These are phyloP conservation scores for Ceratosolen fusciceps DNA, from an alignment of 1,140 invertebrate species.

Conservation along the genomic window DNA sequence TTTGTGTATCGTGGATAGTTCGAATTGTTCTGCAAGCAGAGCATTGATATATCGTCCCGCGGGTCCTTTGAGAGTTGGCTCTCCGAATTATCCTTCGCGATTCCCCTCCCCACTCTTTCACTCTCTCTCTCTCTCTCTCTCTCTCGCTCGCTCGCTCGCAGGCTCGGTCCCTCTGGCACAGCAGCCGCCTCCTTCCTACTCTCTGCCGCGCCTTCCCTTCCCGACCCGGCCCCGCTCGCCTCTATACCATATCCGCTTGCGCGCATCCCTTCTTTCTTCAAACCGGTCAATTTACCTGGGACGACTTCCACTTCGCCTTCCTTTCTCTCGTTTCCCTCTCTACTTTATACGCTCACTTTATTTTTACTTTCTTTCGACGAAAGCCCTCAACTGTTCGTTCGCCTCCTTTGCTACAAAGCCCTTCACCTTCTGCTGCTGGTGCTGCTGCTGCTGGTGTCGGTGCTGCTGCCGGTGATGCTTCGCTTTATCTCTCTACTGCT, in stretches of 20 bases:
- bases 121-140: background rate
- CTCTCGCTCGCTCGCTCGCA: slow-evolving; percentile 3
- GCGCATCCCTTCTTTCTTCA: background rate
- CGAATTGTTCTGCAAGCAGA: slow-evolving; percentile 71
- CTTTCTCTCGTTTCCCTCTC: slow-evolving; percentile 15
- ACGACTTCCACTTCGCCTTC: slow-evolving; percentile 54
- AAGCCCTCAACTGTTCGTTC: slow-evolving; percentile 18
- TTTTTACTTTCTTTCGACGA: slow-evolving; percentile 46
- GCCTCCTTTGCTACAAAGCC: slow-evolving; percentile 11
- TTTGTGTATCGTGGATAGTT: slow-evolving; percentile 73
- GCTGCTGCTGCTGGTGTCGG: slow-evolving; percentile 6
- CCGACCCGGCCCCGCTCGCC: background rate
- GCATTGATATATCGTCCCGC: slow-evolving; percentile 73
- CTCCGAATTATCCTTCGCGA: slow-evolving; percentile 68
- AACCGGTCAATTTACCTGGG: slow-evolving; percentile 58
- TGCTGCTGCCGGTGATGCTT: no score
- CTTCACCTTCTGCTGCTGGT: background rate
- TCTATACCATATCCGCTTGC: background rate
- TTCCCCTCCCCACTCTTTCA: slow-evolving; percentile 57
- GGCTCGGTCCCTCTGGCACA: background rate
- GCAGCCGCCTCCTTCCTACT: no score
- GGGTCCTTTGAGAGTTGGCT: slow-evolving; percentile 69
- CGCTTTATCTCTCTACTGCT: background rate
- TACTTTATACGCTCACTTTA: slow-evolving; percentile 39
- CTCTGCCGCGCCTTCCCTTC: background rate